These are phyloP conservation scores for Hydriomena furcata DNA, from an alignment of 2,888 invertebrate species.

Conservation along the genomic window DNA sequence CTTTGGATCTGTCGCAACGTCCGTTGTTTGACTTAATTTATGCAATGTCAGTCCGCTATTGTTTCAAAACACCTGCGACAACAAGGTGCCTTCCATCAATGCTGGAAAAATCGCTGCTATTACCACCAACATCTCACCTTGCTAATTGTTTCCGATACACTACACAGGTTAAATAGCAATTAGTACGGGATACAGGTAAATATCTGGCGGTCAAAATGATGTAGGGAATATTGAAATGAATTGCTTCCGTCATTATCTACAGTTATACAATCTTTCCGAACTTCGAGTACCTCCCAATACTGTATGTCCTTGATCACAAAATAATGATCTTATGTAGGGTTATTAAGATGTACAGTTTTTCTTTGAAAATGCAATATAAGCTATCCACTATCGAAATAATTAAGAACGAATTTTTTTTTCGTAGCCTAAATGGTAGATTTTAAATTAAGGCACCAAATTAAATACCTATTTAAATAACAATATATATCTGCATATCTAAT, in stretches of 20 bases:
- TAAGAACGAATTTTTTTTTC: too few relatives aligned
- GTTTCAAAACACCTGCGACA: constrained; percentile 54
- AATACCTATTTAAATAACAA: too few relatives aligned
- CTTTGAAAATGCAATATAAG: too few relatives aligned
- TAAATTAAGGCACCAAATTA: too few relatives aligned
- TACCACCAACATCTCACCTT: constrained; percentile 62
- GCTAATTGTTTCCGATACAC: constrained; percentile 71
- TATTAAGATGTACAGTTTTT: too few relatives aligned
- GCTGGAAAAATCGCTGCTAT: constrained; percentile 53
- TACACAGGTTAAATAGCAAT: constrained; percentile 9
- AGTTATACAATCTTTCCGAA: background rate
- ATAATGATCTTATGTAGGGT: too few relatives aligned
- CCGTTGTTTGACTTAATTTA: constrained; percentile 16
- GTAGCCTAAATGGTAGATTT: too few relatives aligned
- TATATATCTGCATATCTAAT: too few relatives aligned
- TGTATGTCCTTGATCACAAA: too few relatives aligned
- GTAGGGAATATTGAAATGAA: constrained; percentile 7
- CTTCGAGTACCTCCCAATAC: too few relatives aligned
- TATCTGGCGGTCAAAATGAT: constrained; percentile 20
- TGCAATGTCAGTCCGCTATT: constrained; percentile 35
- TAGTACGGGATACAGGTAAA: constrained; percentile 3
- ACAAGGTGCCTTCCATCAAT: constrained; percentile 49
- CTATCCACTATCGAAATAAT: too few relatives aligned
- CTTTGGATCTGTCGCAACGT: constrained; percentile 27
- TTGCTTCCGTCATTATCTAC: constrained; percentile 15